These are phyloP conservation scores for Danaus melanippus DNA, from an alignment of 1,140 invertebrate species.

Conservation along the genomic window DNA sequence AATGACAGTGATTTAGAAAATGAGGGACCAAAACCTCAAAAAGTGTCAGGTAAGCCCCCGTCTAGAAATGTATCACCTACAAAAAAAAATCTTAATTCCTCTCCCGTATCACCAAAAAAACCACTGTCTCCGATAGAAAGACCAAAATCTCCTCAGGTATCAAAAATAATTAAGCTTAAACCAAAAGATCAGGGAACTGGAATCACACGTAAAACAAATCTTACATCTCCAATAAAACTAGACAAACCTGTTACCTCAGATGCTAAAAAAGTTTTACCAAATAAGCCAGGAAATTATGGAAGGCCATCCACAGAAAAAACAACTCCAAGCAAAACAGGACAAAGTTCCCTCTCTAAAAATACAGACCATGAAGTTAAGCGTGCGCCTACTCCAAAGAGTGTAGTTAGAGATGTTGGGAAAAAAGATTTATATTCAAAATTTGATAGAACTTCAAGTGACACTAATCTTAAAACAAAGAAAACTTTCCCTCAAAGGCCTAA, in stretches of 20 bases:
- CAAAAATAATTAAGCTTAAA: conserved; percentile 37
- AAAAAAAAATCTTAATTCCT: conserved; percentile 35
- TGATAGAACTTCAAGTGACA: conserved; percentile 72
- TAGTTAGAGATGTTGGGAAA: conserved; percentile 40
- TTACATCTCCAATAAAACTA: conserved; percentile 35
- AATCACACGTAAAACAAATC: conserved; percentile 33
- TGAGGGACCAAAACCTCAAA: conserved; percentile 36
- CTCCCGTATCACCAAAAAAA: conserved; percentile 52
- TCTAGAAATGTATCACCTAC: conserved; percentile 51
- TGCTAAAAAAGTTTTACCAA: conserved; percentile 38
- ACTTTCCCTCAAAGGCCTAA: conserved; percentile 52
- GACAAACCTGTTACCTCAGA: conserved; percentile 43
- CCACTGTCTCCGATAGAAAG: conserved; percentile 34
- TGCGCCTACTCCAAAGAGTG: conserved; percentile 28
- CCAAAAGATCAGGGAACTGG: conserved; percentile 36
- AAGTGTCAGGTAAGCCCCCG: conserved; percentile 34
- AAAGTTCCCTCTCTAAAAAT: conserved; percentile 21
- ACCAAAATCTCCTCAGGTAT: conserved; percentile 50
- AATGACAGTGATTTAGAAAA: too few relatives aligned
- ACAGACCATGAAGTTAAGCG: conserved; percentile 35
- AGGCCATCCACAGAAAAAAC: conserved; percentile 29
- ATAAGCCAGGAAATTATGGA: conserved; percentile 43
- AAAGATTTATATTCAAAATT: conserved; percentile 67
- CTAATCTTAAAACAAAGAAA: conserved; percentile 68
- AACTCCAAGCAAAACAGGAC: conserved; percentile 25